A percentile compares a stretch with the other conserved stretches of the same genome.
These are phyloP conservation scores for Falco concolor DNA, from an alignment of 2,797 vertebrate species.

Conservation along the genomic window DNA sequence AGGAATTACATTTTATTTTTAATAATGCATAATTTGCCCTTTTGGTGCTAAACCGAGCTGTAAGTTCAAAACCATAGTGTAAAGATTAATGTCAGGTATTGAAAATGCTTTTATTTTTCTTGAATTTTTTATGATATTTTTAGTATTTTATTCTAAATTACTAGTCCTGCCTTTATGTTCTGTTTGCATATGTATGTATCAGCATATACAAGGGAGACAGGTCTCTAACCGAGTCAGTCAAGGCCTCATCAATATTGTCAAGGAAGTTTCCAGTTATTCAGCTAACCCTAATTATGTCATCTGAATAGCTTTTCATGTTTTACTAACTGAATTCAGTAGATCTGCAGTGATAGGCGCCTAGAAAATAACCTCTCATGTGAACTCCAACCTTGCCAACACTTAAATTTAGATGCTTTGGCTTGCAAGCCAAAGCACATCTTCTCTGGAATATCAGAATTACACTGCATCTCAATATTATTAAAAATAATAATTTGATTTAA, in stretches of 20 bases:
- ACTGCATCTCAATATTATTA: not conserved
- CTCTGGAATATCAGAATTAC: not conserved
- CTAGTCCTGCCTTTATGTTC: not conserved
- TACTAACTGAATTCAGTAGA: not conserved
- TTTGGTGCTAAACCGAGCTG: not conserved
- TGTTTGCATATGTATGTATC: not conserved
- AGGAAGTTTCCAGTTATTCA: not conserved
- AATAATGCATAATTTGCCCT: not conserved
- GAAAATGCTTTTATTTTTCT: not conserved
- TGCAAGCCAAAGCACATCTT: not conserved
- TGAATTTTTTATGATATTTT: not conserved
- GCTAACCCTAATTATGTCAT: not conserved
- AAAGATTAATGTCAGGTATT: not conserved
- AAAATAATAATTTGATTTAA: not conserved
- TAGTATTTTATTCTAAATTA: not conserved
- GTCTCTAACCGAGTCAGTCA: rapidly evolving
- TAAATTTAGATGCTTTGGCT: not conserved
- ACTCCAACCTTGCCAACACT: not conserved
- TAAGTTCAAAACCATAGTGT: not conserved
- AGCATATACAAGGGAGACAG: not conserved
- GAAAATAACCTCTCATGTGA: rapidly evolving
- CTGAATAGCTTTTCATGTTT: not conserved
- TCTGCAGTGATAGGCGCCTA: not conserved
- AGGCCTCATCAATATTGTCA: not conserved
- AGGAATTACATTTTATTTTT: not conserved